These are phyloP conservation scores for Heteropelma amictum DNA, from an alignment of 2,888 invertebrate species.

Conservation along the genomic window DNA sequence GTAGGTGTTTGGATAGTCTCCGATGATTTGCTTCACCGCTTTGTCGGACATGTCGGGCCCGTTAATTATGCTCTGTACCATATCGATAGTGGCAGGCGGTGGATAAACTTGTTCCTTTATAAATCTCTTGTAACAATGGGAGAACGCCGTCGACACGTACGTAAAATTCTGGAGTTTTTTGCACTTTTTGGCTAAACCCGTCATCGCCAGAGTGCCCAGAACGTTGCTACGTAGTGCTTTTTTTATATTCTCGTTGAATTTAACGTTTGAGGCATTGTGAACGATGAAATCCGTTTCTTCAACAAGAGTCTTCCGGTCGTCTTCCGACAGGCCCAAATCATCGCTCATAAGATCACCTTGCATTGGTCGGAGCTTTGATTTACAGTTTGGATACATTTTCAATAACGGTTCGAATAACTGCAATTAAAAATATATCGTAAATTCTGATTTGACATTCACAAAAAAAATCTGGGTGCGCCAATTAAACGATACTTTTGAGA, in stretches of 20 bases:
- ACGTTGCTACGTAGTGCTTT: slow-evolving; percentile 60
- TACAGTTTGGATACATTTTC: slow-evolving; percentile 56
- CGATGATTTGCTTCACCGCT: slow-evolving; percentile 53
- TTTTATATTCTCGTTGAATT: slow-evolving; percentile 56
- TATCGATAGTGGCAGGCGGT: slow-evolving; percentile 62
- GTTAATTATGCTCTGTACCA: slow-evolving; percentile 62
- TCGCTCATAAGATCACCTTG: slow-evolving; percentile 60
- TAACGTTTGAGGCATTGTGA: slow-evolving; percentile 63
- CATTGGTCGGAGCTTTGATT: slow-evolving; percentile 56
- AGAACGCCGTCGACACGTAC: slow-evolving; percentile 66
- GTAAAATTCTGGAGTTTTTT: slow-evolving; percentile 60
- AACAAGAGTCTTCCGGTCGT: slow-evolving; percentile 52
- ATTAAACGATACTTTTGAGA: neutral
- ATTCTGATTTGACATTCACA: neutral
- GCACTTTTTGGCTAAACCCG: slow-evolving; percentile 65
- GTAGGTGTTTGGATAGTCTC: slow-evolving; percentile 64
- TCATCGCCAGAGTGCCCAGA: slow-evolving; percentile 62
- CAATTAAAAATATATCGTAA: neutral
- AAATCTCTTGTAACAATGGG: slow-evolving; percentile 58
- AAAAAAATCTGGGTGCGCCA: neutral
- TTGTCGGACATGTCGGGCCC: slow-evolving; percentile 58
- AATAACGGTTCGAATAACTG: slow-evolving; percentile 50
- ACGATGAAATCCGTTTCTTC: slow-evolving; percentile 64
- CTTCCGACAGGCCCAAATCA: slow-evolving; percentile 60
- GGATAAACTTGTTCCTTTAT: slow-evolving; percentile 67